Base-by-base conservation (phyloP, 1,140 invertebrate species). In the Acromyrmex echinatior region DNA sequence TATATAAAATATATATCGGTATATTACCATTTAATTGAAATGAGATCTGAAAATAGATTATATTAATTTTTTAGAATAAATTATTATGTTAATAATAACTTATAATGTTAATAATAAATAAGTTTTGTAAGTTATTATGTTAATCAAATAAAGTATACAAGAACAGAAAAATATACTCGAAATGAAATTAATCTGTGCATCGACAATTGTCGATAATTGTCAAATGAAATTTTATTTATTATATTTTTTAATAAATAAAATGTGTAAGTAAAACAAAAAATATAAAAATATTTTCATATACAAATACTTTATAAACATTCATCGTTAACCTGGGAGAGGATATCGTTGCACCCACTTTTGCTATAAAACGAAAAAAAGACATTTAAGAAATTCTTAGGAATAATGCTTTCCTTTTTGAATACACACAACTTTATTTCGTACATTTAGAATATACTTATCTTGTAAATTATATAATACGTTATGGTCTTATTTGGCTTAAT, bases 401-500 rank as follows among this genome's bases (percentile, higher is more conserved):
- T 60, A 2, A 60, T 45, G 7, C 21, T 45, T 12, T 31, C 49
- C 39, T 66, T 84, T 76, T 84, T 60, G 53, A 84, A 84, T 84
- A 84, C 66, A 70, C 66, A 70, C 70, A 84, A 74, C 56, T 84
- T 84, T 84, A 74, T 84, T 84, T 80, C 62, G 49, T 79, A 78
- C 74, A 78, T 78, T 78, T 78, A 78, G 74, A 78, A 78, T 66
- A 66, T 79, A 66, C 28, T 35, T 84, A 84, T 74, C 56, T 84
- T 49, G 68, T 84, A 84, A 84, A 76, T 84, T 84, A 74, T 84
- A 84, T 76, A 84, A 84, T 84, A 84, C 56, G 79, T 81, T 81
- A 81, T 81, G 80, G 70, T 84, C 80, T 84, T 84, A 74, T 84
- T 84, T 84, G 80, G 80, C 80, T 84, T 84, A 84, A 76, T 84